Evolutionary conservation across 2,113 vertebrate genomes (phyloP).

Genomic region (Psammodynastes pulverulentus): DNA sequence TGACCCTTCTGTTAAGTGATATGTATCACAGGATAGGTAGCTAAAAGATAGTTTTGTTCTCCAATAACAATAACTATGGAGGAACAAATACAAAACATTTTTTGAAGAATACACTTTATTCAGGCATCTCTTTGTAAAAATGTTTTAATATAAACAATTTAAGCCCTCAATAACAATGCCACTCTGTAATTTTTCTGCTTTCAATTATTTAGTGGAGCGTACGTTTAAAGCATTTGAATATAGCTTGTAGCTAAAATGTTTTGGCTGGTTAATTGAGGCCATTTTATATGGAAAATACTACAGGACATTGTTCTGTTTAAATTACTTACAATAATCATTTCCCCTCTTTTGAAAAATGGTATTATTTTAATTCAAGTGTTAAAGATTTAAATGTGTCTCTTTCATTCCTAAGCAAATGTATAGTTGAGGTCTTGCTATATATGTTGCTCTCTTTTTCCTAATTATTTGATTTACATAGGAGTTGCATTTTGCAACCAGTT

Average conservation of each 20-base stretch:
- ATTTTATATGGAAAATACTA: conserved; percentile 23
- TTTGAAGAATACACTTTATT: not conserved
- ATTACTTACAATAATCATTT: not conserved
- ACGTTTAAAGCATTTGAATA: not conserved
- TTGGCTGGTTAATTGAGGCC: not conserved
- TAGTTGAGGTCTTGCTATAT: not conserved
- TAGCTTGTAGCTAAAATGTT: not conserved
- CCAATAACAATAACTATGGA: not conserved
- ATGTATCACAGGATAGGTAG: not conserved
- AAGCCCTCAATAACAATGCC: not conserved
- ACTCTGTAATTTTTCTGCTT: not conserved
- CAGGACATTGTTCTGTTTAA: not conserved
- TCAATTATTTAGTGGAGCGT: not conserved
- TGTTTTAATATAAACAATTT: not conserved
- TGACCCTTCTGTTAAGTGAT: not conserved
- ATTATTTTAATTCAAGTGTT: not conserved
- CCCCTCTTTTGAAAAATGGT: not conserved
- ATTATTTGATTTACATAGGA: not conserved
- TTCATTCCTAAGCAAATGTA: not conserved
- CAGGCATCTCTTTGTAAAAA: not conserved
- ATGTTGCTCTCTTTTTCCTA: not conserved
- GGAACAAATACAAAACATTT: not conserved
- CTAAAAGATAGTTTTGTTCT: not conserved
- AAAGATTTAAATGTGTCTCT: not conserved
- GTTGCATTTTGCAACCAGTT: not conserved